Evolutionary conservation across 2,888 invertebrate species (phyloP).

Genomic region (Oligia strigilis): DNA sequence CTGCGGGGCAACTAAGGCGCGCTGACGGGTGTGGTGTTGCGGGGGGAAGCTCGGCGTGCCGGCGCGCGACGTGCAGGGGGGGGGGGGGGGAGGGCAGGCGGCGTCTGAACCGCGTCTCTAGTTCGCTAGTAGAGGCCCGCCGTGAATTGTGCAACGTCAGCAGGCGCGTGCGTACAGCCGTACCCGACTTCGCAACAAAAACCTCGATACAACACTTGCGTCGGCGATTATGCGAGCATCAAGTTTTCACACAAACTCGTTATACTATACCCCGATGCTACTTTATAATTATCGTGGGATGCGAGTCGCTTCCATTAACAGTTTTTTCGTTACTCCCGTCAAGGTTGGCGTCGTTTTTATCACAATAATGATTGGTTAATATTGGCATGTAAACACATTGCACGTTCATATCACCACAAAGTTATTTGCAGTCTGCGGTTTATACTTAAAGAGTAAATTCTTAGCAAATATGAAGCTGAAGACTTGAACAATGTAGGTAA

Average conservation of each 20-base stretch:
- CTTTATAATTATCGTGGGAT: conserved; percentile 70
- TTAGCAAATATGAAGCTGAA: conserved; percentile 7
- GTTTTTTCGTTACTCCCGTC: conserved; percentile 64
- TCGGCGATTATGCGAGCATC: conserved; percentile 66
- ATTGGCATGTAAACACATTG: conserved; percentile 55
- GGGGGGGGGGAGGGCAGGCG: conserved; percentile 67
- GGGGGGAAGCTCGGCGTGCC: conserved; percentile 64
- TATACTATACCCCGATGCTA: conserved; percentile 60
- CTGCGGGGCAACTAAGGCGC: conserved; percentile 87
- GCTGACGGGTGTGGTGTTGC: conserved; percentile 69
- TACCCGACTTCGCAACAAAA: conserved; percentile 74
- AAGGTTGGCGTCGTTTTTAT: conserved; percentile 67
- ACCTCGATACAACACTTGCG: conserved; percentile 68
- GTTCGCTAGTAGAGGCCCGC: conserved; percentile 75
- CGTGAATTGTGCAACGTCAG: conserved; percentile 88
- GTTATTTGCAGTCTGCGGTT: conserved; percentile 21
- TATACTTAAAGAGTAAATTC: conserved; percentile 4
- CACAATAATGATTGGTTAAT: conserved; percentile 64
- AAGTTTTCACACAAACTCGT: conserved; percentile 67
- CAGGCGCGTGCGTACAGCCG: conserved; percentile 82
- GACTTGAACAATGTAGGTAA: conserved; percentile 13
- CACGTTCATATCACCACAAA: conserved; percentile 30
- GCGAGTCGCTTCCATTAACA: conserved; percentile 65
- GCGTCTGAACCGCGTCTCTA: conserved; percentile 84
- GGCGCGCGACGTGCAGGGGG: conserved; percentile 61